Evolutionary conservation across 2,113 vertebrate species (phyloP).

Genomic region (Neodon shergylaensis): DNA sequence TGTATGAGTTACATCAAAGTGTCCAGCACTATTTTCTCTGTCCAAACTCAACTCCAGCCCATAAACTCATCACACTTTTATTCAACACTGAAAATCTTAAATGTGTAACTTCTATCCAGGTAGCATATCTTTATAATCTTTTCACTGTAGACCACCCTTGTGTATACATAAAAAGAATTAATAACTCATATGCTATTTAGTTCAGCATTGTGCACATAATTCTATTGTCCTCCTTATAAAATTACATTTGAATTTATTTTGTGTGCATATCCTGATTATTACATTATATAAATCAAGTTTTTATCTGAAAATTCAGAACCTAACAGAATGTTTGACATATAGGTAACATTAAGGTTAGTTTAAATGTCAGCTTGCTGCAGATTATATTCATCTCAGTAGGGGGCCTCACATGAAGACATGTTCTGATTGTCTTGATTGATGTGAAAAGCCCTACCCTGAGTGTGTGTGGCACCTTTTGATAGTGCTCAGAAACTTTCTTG

Average conservation of each 20-base stretch:
- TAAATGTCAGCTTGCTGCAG: neutral
- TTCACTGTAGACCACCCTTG: neutral
- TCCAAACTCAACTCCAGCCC: neutral
- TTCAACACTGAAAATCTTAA: neutral
- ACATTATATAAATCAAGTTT: neutral
- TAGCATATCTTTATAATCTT: neutral
- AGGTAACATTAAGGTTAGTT: neutral
- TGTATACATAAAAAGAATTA: neutral
- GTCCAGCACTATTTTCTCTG: neutral
- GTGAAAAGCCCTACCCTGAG: neutral
- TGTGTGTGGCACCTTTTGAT: neutral
- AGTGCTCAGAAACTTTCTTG: neutral
- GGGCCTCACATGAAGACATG: neutral
- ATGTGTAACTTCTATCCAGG: neutral
- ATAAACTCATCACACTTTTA: neutral
- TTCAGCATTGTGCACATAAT: neutral
- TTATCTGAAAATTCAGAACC: neutral
- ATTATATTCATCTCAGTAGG: neutral
- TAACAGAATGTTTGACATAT: neutral
- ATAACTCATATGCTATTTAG: neutral
- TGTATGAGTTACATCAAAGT: neutral
- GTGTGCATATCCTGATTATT: neutral
- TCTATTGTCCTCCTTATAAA: neutral
- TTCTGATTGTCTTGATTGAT: neutral
- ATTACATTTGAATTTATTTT: conserved; percentile 1